Evolutionary conservation across 1,140 invertebrate genomes (phyloP).

Genomic region (Galleria mellonella): DNA sequence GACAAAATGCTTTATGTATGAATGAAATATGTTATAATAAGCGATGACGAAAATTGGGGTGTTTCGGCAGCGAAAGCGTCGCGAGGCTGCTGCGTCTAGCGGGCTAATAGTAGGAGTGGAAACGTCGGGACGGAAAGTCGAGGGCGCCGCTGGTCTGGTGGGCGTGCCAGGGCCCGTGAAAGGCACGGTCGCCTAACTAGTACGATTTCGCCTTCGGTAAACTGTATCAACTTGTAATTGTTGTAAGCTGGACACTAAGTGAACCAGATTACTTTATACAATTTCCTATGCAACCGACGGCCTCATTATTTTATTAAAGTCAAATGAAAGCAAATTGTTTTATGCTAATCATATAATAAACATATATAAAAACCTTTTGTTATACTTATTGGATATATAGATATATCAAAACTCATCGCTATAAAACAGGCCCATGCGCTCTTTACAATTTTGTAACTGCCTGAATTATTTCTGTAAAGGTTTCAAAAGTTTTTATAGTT

Average conservation of each 20-base stretch:
- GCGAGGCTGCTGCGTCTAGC: not conserved
- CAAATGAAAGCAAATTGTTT: not conserved
- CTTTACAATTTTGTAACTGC: too few relatives aligned
- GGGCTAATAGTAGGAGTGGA: slow-evolving; percentile 17
- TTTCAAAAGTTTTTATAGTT: too few relatives aligned
- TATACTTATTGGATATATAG: too few relatives aligned
- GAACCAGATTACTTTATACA: slow-evolving; percentile 8
- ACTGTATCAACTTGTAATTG: slow-evolving; percentile 21
- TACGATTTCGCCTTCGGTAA: slow-evolving; percentile 45
- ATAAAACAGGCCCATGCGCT: too few relatives aligned
- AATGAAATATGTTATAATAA: slow-evolving; percentile 7
- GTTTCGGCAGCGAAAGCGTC: not conserved
- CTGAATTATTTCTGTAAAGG: too few relatives aligned
- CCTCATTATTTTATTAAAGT: not conserved
- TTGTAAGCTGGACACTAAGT: slow-evolving; percentile 27
- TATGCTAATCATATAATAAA: too few relatives aligned
- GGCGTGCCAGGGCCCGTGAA: slow-evolving; percentile 45
- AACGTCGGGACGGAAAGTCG: slow-evolving; percentile 27
- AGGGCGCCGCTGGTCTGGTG: slow-evolving; percentile 25
- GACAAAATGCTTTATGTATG: slow-evolving; percentile 12
- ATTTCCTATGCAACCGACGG: not conserved
- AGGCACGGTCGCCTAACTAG: slow-evolving; percentile 37
- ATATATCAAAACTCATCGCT: too few relatives aligned
- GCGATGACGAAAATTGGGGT: slow-evolving; percentile 6
- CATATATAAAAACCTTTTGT: too few relatives aligned